phyloP scores from a whole-genome alignment of 1,140 invertebrate genomes.

The Neelides sp. region DNA sequence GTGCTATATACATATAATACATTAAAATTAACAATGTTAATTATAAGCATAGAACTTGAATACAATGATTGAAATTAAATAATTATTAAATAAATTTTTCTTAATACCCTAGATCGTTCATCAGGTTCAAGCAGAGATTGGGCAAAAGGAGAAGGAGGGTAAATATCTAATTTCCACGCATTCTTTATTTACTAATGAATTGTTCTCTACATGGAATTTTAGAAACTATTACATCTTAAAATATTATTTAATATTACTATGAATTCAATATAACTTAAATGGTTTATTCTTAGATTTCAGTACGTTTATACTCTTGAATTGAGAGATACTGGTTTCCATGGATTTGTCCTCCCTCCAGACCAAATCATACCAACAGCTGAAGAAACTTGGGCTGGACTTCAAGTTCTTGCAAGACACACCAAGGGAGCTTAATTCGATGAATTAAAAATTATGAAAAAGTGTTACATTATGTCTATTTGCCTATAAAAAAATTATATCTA shows the following conservation, averaged over 20 bases:
- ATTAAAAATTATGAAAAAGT: no score
- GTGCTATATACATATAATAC: no score
- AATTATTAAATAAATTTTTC: background rate
- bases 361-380: slow-evolving; percentile 33
- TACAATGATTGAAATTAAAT: no score
- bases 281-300: slow-evolving; percentile 34
- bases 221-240: slow-evolving; percentile 51
- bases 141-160: slow-evolving; percentile 66
- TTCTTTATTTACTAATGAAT: no score
- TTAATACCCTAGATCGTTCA: slow-evolving; percentile 26
- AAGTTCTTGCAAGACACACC: slow-evolving; percentile 23
- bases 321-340: slow-evolving; percentile 41
- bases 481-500: no score
- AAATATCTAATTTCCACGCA: no score
- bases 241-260: background rate
- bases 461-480: no score
- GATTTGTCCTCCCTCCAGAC: slow-evolving; percentile 44
- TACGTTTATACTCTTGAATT: slow-evolving; percentile 43
- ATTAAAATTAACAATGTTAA: no score
- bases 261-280: no score
- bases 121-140: slow-evolving; percentile 80
- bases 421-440: no score
- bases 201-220: no score
- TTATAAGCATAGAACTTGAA: no score
- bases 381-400: slow-evolving; percentile 28